These are phyloP conservation scores for Cerceris ruficornis DNA, from an alignment of 2,888 invertebrate species.

Conservation along the genomic window DNA sequence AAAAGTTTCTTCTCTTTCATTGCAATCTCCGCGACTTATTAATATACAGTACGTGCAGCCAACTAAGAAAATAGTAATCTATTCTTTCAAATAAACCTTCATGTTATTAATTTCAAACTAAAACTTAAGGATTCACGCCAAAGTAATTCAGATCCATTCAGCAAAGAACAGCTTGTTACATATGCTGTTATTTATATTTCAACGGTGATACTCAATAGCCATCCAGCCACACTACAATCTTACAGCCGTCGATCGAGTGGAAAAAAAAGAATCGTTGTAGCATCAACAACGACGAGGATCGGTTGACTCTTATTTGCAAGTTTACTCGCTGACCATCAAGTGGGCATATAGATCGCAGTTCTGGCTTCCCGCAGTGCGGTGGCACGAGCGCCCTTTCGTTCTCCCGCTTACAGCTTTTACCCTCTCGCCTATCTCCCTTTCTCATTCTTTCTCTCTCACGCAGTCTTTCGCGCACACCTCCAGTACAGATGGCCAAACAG, in stretches of 20 bases:
- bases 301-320: slow-evolving; percentile 25
- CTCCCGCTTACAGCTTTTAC: slow-evolving; percentile 26
- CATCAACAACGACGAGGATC: slow-evolving; percentile 20
- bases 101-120: too few relatives aligned
- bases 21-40: too few relatives aligned
- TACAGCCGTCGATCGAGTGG: not conserved
- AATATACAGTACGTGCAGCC: too few relatives aligned
- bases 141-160: too few relatives aligned
- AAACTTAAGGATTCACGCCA: too few relatives aligned
- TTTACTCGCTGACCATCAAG: slow-evolving; percentile 38
- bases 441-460: not conserved
- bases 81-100: too few relatives aligned
- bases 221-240: too few relatives aligned
- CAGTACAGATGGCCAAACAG: slow-evolving; percentile 75
- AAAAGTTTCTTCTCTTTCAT: too few relatives aligned
- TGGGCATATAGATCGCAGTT: slow-evolving; percentile 48
- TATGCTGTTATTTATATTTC: too few relatives aligned
- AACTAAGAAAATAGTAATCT: too few relatives aligned
- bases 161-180: too few relatives aligned
- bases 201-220: too few relatives aligned
- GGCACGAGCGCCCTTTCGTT: slow-evolving; percentile 31
- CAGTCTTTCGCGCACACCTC: slow-evolving; percentile 9
- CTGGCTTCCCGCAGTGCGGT: slow-evolving; percentile 61
- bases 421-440: slow-evolving; percentile 27
- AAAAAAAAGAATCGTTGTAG: not conserved